phyloP scores from a whole-genome alignment of 1,140 invertebrate genomes.

The Diachasma alloeum region DNA sequence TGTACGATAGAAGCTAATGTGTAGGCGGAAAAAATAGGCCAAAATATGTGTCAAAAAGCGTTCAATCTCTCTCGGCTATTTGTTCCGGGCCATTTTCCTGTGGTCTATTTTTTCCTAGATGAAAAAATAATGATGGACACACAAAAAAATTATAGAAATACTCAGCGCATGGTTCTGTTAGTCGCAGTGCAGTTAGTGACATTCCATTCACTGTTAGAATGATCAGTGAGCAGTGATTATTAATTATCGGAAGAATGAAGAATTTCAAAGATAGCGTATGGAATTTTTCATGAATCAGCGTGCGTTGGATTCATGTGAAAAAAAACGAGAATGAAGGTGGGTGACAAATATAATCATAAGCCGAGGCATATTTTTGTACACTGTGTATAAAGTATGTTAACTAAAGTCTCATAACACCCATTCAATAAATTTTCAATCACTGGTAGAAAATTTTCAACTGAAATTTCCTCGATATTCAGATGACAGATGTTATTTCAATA shows the following conservation, averaged over 20 bases:
- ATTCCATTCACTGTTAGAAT: too few species aligned
- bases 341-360: conserved; percentile 31
- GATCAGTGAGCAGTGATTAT: too few species aligned
- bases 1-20: background rate
- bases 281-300: conserved; percentile 26
- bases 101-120: background rate
- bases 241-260: too few species aligned
- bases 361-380: conserved; percentile 56
- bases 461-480: background rate
- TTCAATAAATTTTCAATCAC: background rate
- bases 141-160: too few species aligned
- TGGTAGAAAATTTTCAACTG: background rate
- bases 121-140: background rate
- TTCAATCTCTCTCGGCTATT: too few species aligned
- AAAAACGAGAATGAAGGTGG: conserved; percentile 24
- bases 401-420: conserved; percentile 13
- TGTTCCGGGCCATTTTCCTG: too few species aligned
- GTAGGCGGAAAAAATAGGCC: too few species aligned
- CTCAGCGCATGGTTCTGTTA: too few species aligned
- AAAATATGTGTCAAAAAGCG: too few species aligned
- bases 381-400: conserved; percentile 50
- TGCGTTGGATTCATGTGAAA: conserved; percentile 32
- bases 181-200: too few species aligned
- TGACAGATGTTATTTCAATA: too few species aligned
- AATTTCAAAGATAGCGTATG: background rate